Conservation (phyloP, 2,888 invertebrate genomes). For the Lasioglossum calceatum region DNA sequence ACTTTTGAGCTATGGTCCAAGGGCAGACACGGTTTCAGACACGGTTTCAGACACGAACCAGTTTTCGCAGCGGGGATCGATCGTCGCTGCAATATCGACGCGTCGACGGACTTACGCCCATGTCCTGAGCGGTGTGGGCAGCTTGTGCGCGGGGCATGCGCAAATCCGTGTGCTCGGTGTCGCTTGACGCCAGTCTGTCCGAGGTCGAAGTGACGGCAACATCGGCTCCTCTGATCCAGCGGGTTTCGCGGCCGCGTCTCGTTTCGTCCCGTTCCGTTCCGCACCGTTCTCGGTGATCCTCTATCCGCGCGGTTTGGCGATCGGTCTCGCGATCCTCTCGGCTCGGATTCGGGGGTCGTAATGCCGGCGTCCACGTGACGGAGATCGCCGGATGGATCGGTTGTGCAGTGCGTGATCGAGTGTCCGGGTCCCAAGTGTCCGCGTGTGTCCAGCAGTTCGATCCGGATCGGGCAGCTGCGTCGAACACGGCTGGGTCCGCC, state of each 20-base stretch:
- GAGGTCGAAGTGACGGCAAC: slow-evolving; percentile 81
- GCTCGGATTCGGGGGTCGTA: slow-evolving; percentile 10
- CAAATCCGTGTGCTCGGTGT: slow-evolving; percentile 72
- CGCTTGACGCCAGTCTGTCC: slow-evolving; percentile 83
- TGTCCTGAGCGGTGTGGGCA: slow-evolving; percentile 57
- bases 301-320: neutral
- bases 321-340: slow-evolving; percentile 13
- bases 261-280: slow-evolving; percentile 16
- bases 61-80: slow-evolving; percentile 50
- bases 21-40: slow-evolving; percentile 56
- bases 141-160: slow-evolving; percentile 77
- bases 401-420: slow-evolving; percentile 37
- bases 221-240: slow-evolving; percentile 68
- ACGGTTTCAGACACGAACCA: slow-evolving; percentile 73
- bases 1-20: no score
- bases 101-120: slow-evolving; percentile 70
- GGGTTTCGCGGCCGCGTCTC: slow-evolving; percentile 41
- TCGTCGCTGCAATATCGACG: slow-evolving; percentile 80
- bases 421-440: slow-evolving; percentile 32
- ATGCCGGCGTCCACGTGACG: slow-evolving; percentile 19
- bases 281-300: neutral
- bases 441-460: slow-evolving; percentile 23
- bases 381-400: slow-evolving; percentile 7
- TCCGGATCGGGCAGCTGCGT: neutral
- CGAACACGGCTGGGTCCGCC: neutral